Conservation (phyloP, 2,888 invertebrate species). For the Strigamia maritima region DNA sequence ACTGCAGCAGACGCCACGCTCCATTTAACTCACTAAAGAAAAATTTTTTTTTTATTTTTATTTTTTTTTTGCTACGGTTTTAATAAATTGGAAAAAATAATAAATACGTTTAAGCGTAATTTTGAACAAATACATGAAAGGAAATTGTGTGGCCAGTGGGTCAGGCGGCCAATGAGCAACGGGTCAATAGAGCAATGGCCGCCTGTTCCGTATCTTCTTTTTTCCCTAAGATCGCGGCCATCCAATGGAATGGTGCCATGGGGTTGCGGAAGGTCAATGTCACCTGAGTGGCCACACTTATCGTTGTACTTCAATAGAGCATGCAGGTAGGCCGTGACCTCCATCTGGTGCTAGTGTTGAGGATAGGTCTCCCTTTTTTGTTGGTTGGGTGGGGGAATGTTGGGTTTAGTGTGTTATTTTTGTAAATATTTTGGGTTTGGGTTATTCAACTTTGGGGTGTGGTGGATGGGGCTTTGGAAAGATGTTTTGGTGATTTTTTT, state of each 20-base stretch:
- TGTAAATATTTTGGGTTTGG: not conserved
- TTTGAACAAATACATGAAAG: not conserved
- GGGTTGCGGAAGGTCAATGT: constrained; percentile 29
- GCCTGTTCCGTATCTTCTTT: constrained; percentile 23
- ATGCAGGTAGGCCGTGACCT: constrained; percentile 26
- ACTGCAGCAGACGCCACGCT: not conserved
- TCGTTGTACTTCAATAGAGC: constrained; percentile 17
- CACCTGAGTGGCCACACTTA: constrained; percentile 9
- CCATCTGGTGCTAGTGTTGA: not conserved
- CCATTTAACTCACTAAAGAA: not conserved
- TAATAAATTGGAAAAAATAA: not conserved
- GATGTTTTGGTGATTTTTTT: not conserved
- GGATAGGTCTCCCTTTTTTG: not conserved
- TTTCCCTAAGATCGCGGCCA: constrained; percentile 1
- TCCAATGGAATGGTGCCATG: constrained; percentile 25
- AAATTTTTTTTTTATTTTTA: not conserved
- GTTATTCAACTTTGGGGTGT: not conserved
- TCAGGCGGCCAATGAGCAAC: constrained; percentile 31
- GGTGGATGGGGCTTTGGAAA: not conserved
- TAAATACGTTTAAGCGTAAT: not conserved
- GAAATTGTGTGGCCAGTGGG: constrained; percentile 31
- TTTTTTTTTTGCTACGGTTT: not conserved
- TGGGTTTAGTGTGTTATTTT: not conserved
- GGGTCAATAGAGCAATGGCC: constrained; percentile 32
- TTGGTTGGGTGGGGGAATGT: not conserved